These are phyloP conservation scores for Protaetia brevitarsis DNA, from an alignment of 1,140 invertebrate genomes.

Conservation along the genomic window DNA sequence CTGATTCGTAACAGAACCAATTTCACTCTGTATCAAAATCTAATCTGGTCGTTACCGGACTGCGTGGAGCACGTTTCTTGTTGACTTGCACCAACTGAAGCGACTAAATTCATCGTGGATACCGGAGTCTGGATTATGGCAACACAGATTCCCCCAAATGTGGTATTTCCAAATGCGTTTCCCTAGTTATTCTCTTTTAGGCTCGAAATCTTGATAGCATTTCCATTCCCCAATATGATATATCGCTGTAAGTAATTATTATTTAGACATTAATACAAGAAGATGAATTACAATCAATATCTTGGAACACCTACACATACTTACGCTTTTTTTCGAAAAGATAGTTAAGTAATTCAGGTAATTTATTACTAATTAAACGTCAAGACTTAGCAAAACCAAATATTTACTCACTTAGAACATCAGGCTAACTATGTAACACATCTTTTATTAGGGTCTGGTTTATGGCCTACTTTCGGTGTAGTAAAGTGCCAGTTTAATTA, in stretches of 20 bases:
- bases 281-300: background rate
- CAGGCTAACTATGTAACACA: background rate
- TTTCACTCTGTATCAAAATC: constrained; percentile 12
- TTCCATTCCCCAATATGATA: no score
- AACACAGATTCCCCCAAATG: background rate
- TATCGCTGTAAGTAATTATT: no score
- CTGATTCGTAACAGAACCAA: background rate
- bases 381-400: background rate
- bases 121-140: background rate
- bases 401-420: background rate
- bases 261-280: background rate
- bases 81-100: background rate
- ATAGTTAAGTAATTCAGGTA: background rate
- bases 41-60: constrained; percentile 13
- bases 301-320: background rate
- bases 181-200: background rate
- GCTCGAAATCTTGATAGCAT: no score
- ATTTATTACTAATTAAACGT: background rate
- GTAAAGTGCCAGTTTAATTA: background rate
- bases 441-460: constrained; percentile 16
- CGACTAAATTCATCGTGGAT: background rate
- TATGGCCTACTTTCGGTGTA: background rate
- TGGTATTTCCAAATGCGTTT: background rate
- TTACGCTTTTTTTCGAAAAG: background rate
- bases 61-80: constrained; percentile 9